These are phyloP conservation scores for Periophthalmodon schlosseri DNA, from an alignment of 2,113 vertebrate species.

Conservation along the genomic window DNA sequence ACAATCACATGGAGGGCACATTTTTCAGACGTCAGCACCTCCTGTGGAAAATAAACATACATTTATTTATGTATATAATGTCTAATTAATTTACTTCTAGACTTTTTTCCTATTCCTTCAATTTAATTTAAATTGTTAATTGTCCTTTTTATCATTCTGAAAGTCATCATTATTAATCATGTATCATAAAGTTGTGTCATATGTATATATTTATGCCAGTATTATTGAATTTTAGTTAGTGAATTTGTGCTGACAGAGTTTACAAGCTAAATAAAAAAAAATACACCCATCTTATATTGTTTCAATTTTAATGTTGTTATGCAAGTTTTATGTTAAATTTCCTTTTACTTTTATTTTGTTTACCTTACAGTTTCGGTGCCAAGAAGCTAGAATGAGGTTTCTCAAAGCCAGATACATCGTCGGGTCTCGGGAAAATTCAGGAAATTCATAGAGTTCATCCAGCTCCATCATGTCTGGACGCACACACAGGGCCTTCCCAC, in stretches of 20 bases:
- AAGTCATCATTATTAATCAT: too few species aligned
- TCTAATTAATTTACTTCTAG: too few species aligned
- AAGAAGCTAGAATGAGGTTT: conserved; percentile 93
- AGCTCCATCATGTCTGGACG: conserved; percentile 98
- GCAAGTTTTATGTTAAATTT: neutral
- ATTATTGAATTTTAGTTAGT: too few species aligned
- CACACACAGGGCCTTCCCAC: conserved; percentile 95
- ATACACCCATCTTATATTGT: too few species aligned
- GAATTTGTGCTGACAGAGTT: too few species aligned
- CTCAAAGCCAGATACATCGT: conserved; percentile 96
- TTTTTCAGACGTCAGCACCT: conserved; percentile 87
- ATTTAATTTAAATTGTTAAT: too few species aligned
- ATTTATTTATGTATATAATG: neutral
- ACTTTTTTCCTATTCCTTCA: too few species aligned
- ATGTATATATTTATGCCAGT: too few species aligned
- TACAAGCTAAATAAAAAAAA: too few species aligned
- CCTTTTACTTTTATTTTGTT: neutral
- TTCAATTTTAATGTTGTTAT: too few species aligned
- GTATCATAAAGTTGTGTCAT: too few species aligned
- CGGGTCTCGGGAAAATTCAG: conserved; percentile 95
- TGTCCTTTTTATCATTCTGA: too few species aligned
- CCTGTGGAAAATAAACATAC: conserved; percentile 56
- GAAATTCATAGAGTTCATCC: conserved; percentile 98
- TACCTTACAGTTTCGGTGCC: conserved; percentile 92
- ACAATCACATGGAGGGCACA: conserved; percentile 89